A percentile compares a stretch with the other conserved stretches of the same genome.
Evolutionary conservation across 2,113 vertebrate genomes (phyloP).

Genomic region (Hemicordylus capensis): DNA sequence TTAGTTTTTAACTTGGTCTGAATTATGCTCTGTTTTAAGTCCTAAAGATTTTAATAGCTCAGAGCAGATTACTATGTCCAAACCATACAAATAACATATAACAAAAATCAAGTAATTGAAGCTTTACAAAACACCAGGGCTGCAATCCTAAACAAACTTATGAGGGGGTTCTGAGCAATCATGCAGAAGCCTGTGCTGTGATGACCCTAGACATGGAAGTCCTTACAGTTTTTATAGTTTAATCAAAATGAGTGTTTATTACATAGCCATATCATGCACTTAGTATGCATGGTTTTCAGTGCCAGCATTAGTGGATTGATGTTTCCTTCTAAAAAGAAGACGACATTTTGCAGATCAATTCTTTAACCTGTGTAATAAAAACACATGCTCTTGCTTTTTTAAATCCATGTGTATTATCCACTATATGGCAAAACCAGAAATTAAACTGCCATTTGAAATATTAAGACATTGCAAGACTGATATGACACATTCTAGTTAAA

Average conservation of each 20-base stretch:
- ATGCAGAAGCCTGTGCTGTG: no score
- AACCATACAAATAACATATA: no score
- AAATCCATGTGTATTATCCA: constrained; percentile 44
- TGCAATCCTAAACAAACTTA: no score
- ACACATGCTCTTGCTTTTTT: constrained; percentile 10
- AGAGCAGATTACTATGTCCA: no score
- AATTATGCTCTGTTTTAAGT: no score
- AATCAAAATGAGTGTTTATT: background rate
- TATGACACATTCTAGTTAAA: constrained; percentile 46
- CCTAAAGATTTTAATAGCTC: no score
- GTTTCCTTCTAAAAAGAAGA: background rate
- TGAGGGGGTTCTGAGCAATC: no score
- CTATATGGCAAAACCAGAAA: constrained; percentile 48
- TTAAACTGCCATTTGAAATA: constrained; percentile 18
- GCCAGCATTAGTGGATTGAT: background rate
- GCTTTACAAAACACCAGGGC: no score
- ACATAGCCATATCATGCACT: constrained; percentile 33
- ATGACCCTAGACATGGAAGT: no score
- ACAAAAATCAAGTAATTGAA: no score
- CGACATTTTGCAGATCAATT: constrained; percentile 31
- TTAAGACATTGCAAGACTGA: constrained; percentile 24
- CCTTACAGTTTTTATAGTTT: background rate
- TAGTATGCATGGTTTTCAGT: constrained; percentile 43
- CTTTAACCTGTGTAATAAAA: constrained; percentile 46
- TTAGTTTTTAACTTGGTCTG: no score